phyloP scores from a whole-genome alignment of 1,140 invertebrate species.

The Teleopsis dalmanni region DNA sequence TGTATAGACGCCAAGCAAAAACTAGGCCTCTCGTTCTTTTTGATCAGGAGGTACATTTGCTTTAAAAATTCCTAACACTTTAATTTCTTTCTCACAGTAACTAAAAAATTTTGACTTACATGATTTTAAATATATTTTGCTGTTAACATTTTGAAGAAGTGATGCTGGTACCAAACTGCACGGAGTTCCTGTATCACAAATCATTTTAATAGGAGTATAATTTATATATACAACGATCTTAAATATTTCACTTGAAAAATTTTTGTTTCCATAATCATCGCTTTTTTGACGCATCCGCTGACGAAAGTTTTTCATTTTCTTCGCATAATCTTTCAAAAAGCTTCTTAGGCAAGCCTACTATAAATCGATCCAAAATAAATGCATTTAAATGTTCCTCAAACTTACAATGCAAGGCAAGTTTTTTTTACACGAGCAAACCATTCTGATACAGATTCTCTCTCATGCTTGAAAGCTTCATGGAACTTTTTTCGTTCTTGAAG shows the following conservation, averaged over 20 bases:
- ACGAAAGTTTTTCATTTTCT: not conserved
- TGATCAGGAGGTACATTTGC: not conserved
- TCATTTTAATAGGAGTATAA: not conserved
- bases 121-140: not conserved
- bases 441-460: not conserved
- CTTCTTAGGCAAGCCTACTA: not conserved
- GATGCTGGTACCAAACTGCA: not conserved
- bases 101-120: not conserved
- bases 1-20: not conserved
- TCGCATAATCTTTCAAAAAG: conserved; percentile 4
- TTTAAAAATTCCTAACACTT: not conserved
- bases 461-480: not conserved
- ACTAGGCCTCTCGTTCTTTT: not conserved
- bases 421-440: conserved; percentile 5
- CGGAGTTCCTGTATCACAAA: not conserved
- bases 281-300: conserved; percentile 18
- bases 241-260: not conserved
- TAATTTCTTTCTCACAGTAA: not conserved
- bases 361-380: conserved; percentile 2
- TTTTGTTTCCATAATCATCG: conserved; percentile 11
- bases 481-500: conserved; percentile 5
- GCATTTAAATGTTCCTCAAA: not conserved
- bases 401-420: not conserved
- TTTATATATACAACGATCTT: not conserved
- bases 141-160: not conserved